Evolutionary conservation across 2,888 invertebrate species (phyloP).

Genomic region (Napeogenes inachia): DNA sequence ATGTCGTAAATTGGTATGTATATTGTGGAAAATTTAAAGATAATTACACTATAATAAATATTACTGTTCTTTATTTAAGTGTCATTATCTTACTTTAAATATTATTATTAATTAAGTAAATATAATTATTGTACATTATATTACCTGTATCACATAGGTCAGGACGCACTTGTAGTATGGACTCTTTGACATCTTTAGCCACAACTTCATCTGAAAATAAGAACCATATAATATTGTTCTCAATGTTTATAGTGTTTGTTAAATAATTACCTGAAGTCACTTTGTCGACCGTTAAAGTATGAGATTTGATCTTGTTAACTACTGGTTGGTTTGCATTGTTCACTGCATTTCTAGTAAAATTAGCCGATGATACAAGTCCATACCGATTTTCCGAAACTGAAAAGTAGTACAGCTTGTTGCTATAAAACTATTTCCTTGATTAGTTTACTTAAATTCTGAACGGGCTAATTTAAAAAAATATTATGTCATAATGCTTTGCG

Average conservation of each 20-base stretch:
- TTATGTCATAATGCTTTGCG: no score
- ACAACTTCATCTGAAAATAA: slow-evolving; percentile 43
- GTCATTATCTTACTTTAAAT: no score
- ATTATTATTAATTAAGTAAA: background rate
- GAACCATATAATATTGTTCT: slow-evolving; percentile 15
- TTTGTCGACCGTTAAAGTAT: slow-evolving; percentile 35
- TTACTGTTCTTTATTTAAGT: no score
- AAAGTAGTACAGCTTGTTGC: slow-evolving; percentile 8
- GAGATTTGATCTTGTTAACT: no score
- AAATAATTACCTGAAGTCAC: slow-evolving; percentile 43
- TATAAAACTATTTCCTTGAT: no score
- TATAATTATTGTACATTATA: background rate
- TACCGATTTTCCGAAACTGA: slow-evolving; percentile 28
- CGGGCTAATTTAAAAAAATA: no score
- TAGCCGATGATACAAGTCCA: slow-evolving; percentile 1
- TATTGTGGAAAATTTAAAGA: no score
- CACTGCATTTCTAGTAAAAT: slow-evolving; percentile 5
- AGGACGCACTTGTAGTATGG: slow-evolving; percentile 43
- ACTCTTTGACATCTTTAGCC: slow-evolving; percentile 42
- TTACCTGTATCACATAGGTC: slow-evolving; percentile 46
- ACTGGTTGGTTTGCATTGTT: no score
- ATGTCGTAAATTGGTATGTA: no score
- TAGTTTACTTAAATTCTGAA: no score
- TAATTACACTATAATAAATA: no score
- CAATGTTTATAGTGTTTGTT: slow-evolving; percentile 4